Evolutionary conservation across 30 jellyfish, hydroid and myxozoan genomes (phyloP), one percentile per base, ranked within the genome.

Genomic region (Cassiopea xamachana): DNA sequence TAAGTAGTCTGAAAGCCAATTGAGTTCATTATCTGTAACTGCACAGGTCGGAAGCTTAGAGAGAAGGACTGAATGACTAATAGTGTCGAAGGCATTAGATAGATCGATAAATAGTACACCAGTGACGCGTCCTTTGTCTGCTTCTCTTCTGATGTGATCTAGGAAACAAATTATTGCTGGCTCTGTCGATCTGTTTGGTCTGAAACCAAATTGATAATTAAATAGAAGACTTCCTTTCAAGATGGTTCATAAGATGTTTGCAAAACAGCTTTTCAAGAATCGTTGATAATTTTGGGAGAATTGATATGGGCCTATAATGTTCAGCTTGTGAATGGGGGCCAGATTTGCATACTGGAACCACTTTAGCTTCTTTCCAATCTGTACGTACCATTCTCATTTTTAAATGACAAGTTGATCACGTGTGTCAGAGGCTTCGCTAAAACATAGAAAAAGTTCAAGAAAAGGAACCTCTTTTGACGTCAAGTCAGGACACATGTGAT

Each of bases 281-380:
- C 49, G 72, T 70, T 13, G 94, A 83, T 49, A 90, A 60, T 59
- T 80, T 77, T 76, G 94, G 87, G 79, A 90, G 97, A 48, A 82
- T 70, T 44, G 97, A 90, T 77, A 90, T 90, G 74, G 97, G 94
- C 73, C 97, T 75, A 78, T 91, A 91, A 87, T 91, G 84, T 46
- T 68, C 89, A 10, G 76, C 73, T 76, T 74, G 47, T 84, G 95
- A 61, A 67, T 51, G 81, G 64, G 82, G 58, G 50, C 92, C 97
- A 44, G 91, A 77, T 61, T 87, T 87, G 47, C 69, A 49, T 14
- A 85, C 70, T 44, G 93, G 93, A 15, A 71, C 73, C 8, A 86
- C 82, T 76, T 79, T 87, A 18, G 94, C 92, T 72, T 15, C 73
- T 60, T 87, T 87, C 94, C 94, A 87, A 64, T 87, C 90, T 60